These are phyloP conservation scores for Clarias laeviceps DNA, from an alignment of 2,797 vertebrate genomes.

Conservation along the genomic window DNA sequence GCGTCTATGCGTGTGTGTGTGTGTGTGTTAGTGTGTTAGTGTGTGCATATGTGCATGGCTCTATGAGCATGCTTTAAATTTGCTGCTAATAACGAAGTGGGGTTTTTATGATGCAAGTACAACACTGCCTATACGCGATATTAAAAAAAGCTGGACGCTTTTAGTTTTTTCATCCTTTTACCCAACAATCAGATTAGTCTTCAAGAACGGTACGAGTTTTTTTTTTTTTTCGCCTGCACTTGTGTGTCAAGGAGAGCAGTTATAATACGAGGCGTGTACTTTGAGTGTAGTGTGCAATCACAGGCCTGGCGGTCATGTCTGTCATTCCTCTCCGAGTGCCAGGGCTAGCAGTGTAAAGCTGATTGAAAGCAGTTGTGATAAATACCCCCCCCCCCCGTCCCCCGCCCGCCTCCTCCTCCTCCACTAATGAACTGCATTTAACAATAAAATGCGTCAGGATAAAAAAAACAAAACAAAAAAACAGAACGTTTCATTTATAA, in stretches of 20 bases:
- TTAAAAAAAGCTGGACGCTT: neutral
- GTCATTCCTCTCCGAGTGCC: constrained; percentile 6
- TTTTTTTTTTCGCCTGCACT: neutral
- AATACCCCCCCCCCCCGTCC: constrained; percentile 63
- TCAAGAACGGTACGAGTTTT: neutral
- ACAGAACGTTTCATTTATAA: constrained; percentile 78
- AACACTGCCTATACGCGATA: neutral
- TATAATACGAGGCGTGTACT: neutral
- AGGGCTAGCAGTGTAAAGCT: constrained; percentile 18
- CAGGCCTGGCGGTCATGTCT: constrained; percentile 26
- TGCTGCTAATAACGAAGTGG: constrained; percentile 18
- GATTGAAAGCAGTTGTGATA: constrained; percentile 66
- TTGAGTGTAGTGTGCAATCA: constrained; percentile 27
- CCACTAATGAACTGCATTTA: constrained; percentile 82
- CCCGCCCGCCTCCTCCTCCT: constrained; percentile 61
- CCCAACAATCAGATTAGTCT: neutral
- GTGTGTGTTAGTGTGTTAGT: constrained; percentile 37
- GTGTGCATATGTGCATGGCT: constrained; percentile 32
- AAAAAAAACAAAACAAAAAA: constrained; percentile 64
- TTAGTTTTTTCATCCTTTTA: neutral
- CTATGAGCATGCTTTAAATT: constrained; percentile 26
- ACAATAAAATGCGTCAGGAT: constrained; percentile 74
- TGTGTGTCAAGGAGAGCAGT: neutral
- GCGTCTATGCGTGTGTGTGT: constrained; percentile 41
- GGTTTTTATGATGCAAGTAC: constrained; percentile 11